Conservation (phyloP, 2,888 invertebrate genomes). For the Myopa testacea region DNA sequence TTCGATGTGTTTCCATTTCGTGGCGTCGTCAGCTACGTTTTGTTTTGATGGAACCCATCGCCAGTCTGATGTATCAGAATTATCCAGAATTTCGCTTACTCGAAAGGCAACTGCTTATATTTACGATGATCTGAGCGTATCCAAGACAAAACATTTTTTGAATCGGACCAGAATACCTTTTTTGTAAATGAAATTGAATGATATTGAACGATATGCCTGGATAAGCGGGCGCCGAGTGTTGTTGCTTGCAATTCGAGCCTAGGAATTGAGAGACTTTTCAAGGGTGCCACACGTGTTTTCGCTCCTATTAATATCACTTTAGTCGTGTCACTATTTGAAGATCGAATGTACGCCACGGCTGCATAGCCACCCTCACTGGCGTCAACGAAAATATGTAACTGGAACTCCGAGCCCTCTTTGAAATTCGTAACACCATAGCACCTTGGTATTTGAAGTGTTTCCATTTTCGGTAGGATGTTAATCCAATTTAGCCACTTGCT, state of each 20-base stretch:
- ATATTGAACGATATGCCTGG: slow-evolving; percentile 30
- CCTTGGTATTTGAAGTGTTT: slow-evolving; percentile 47
- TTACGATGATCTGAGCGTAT: slow-evolving; percentile 38
- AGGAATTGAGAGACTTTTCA: slow-evolving; percentile 40
- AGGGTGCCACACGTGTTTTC: slow-evolving; percentile 40
- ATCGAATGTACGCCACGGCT: too few species aligned
- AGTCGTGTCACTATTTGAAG: too few species aligned
- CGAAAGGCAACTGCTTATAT: slow-evolving; percentile 46
- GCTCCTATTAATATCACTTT: slow-evolving; percentile 16
- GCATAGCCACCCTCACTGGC: not conserved
- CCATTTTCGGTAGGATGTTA: slow-evolving; percentile 43
- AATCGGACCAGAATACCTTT: slow-evolving; percentile 22
- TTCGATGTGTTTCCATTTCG: slow-evolving; percentile 38
- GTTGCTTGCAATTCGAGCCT: slow-evolving; percentile 47
- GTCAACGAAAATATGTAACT: not conserved
- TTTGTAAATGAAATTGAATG: slow-evolving; percentile 21
- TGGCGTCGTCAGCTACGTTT: slow-evolving; percentile 44
- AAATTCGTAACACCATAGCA: slow-evolving; percentile 42
- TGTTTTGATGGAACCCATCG: slow-evolving; percentile 42
- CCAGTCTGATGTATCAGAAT: slow-evolving; percentile 42
- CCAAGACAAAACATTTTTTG: slow-evolving; percentile 36
- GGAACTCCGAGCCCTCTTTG: not conserved
- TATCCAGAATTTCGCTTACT: slow-evolving; percentile 46
- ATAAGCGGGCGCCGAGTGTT: slow-evolving; percentile 46
- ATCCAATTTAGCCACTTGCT: slow-evolving; percentile 49